These are phyloP conservation scores for Cinclus cinclus DNA, from an alignment of 2,113 vertebrate genomes.

Conservation along the genomic window DNA sequence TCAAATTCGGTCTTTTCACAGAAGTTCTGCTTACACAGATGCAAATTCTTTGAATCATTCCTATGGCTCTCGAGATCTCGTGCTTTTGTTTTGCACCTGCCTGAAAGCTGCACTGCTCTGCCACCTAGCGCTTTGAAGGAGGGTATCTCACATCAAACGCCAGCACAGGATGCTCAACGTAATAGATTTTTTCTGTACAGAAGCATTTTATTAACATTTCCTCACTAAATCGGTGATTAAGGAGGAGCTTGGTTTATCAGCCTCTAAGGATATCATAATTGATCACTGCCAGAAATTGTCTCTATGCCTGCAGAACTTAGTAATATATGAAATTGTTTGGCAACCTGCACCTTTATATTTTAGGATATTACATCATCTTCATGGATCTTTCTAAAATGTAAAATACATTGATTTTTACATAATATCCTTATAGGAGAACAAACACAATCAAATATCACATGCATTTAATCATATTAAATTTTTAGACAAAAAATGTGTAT, in stretches of 20 bases:
- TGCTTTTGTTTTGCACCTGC: background rate
- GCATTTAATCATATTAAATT: background rate
- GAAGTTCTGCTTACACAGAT: background rate
- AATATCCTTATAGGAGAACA: background rate
- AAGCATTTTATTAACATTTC: background rate
- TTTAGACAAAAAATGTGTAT: background rate
- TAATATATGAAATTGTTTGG: background rate
- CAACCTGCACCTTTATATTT: background rate
- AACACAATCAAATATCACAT: background rate
- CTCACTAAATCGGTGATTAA: background rate
- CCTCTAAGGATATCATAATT: rapidly evolving
- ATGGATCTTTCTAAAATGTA: background rate
- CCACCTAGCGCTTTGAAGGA: conserved; percentile 28
- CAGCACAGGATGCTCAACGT: background rate
- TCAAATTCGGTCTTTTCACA: background rate
- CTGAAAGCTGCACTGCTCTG: background rate
- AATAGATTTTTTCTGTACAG: background rate
- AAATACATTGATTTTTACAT: background rate
- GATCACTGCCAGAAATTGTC: background rate
- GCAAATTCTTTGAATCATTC: background rate
- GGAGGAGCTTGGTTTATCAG: background rate
- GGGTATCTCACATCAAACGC: background rate
- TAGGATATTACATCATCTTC: background rate
- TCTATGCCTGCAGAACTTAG: background rate
- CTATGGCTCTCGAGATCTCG: rapidly evolving